phyloP scores from a whole-genome alignment of 2,888 invertebrate species.

The Gastrophysa polygoni region DNA sequence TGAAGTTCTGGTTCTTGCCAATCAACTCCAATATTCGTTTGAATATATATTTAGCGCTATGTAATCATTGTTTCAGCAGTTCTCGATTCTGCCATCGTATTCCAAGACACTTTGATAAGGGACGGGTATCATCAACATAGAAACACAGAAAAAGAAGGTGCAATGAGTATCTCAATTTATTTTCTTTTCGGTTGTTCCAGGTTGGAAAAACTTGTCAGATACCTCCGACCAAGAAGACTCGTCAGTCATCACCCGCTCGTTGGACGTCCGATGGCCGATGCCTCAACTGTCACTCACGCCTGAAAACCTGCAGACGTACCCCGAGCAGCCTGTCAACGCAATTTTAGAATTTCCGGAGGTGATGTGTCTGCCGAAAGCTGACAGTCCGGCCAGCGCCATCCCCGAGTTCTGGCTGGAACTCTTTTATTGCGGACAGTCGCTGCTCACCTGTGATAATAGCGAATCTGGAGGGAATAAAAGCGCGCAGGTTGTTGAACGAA shows the following conservation, averaged over 20 bases:
- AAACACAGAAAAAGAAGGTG: too few species aligned
- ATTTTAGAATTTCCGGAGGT: slow-evolving; percentile 77
- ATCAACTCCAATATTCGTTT: too few species aligned
- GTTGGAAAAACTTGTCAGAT: slow-evolving; percentile 26
- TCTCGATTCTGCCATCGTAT: too few species aligned
- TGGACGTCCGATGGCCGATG: slow-evolving; percentile 84
- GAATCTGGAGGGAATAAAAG: not conserved
- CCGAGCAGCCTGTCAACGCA: slow-evolving; percentile 74
- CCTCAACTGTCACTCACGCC: slow-evolving; percentile 74
- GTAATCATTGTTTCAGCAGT: too few species aligned
- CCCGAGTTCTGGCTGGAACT: slow-evolving; percentile 80
- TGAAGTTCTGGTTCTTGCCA: too few species aligned
- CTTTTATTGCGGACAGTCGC: slow-evolving; percentile 79
- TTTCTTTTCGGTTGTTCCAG: slow-evolving; percentile 18
- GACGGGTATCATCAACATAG: too few species aligned
- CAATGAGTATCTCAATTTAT: not conserved
- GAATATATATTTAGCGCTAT: too few species aligned
- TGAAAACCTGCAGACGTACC: slow-evolving; percentile 80
- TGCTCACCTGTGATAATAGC: slow-evolving; percentile 68
- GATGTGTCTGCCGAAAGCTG: slow-evolving; percentile 70
- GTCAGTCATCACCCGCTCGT: slow-evolving; percentile 60
- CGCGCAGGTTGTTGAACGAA: slow-evolving; percentile 1
- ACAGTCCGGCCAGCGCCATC: slow-evolving; percentile 59
- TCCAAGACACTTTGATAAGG: too few species aligned
- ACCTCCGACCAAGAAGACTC: slow-evolving; percentile 39